Evolutionary conservation across 2,113 vertebrate genomes (phyloP), one percentile per base, ranked within the genome.

Genomic region (Sinocyclocheilus anshuiensis): DNA sequence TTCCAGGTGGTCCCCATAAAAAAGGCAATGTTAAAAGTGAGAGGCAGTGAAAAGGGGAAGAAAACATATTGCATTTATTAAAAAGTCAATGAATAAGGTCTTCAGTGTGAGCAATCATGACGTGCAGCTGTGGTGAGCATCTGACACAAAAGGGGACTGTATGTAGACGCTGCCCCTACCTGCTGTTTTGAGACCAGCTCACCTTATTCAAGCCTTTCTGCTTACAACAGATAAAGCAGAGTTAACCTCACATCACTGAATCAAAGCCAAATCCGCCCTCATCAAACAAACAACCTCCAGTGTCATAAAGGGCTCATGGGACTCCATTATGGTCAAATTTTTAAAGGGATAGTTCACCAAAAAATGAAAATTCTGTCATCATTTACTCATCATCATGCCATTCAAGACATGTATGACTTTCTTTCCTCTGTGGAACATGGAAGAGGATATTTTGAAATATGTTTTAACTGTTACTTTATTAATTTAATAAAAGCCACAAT

Each of bases 1-100:
- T 90, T 89, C 89, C 89, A 89, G 86, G 91, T 89, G 89, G 88
- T 87, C 90, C 84, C 80, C 69, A 84, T 50, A 61, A 87, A 77
- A 86, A 45, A 76, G n/a, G 24, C 78, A 72, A 87, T 3, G 29
- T 81, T 26, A 82, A 86, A 80, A 85, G 79, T 63, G 77, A 86
- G 55, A 42, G 77, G 48, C 80, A 86, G 61, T 80, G 63, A 80
- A 59, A 77, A n/a, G 81, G 61, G 20, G 61, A 77, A 81, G 75
- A 85, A 85, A 81, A 87, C 87, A 86, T 85, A 89, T 85, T 87
- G 89, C 69, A 85, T 86, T 81, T 92, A 90, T 93, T 91, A 90
- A 81, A 88, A 77, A 87, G 78, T 80, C 87, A 83, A 85, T 86
- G 88, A 89, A 90, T 86, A 89, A 89, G 67, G 63, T 88, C 80